Base-by-base conservation (phyloP, 2,113 vertebrate species). In the Varanus komodoensis region DNA sequence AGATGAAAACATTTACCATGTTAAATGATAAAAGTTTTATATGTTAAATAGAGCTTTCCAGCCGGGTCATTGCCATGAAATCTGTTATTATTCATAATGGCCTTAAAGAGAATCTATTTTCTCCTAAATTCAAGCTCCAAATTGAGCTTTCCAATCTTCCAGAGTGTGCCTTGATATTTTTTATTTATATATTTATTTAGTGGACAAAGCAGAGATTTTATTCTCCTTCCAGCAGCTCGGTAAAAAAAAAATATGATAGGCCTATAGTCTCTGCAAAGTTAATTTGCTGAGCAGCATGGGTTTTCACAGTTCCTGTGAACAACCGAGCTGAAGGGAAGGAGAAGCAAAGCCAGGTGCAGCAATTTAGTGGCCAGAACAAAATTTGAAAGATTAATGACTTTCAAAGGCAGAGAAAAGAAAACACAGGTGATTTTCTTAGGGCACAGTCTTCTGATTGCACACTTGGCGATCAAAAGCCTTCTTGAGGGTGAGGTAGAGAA, bases 1-100 rank as follows among this genome's bases (percentile, higher is more conserved):
- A 89, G 86, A 93, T 61, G 73, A 94, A 95, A 94, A 90, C 75
- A 95, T 88, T 89, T 86, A 88, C 92, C 88, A 91, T 82, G 93
- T 91, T 87, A 93, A 80, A 94, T 67, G 71, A 93, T 80, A 11
- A 95, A 92, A 91, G 88, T 91, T 94, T 94, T 74, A 73, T 86
- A 89, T 94, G 88, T 89, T 74, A 91, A 92, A 21, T 85, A 93
- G 64, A 81, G 80, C 84, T 92, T 95, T 92, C 93, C 54, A 86
- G 89, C 71, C 71, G 52, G 90, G 81, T 38, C 92, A 89, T 93
- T 93, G 92, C 88, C 75, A 77, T 93, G 89, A 95, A 96, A 93
- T 88, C 92, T 17, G 38, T 92, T 92, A 79, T 91, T 91, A 91
- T 87, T 91, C 87, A 8, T 81, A 91, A 93, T 87, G 86, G 73